Base-by-base conservation (phyloP, 2,888 invertebrate species). In the Hedya salicella region DNA sequence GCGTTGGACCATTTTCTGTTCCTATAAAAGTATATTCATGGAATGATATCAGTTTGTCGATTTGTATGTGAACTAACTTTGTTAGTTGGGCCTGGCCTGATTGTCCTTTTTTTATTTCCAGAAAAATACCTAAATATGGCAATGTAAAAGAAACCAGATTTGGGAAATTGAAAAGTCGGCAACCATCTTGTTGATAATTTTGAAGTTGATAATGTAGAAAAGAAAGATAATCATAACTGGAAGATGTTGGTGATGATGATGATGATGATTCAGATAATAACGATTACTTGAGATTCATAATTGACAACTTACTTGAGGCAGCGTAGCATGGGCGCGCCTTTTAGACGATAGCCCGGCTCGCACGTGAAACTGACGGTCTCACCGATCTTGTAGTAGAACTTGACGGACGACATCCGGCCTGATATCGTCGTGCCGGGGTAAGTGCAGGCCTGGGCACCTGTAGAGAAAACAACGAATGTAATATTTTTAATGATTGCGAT, bases 1-100 rank as follows among this genome's bases (percentile, higher is more conserved):
- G 96, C 95, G 78, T 95, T 96, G 0, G 96, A 96, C 97, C 97
- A 97, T 89, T 96, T 96, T 69, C 97, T 96, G 82, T 95, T 96
- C 77, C 95, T 95, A 82, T 44, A 4, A 46, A 9, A 8, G n/a
- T 4, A 11, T 9, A 16, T 0, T 36, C 5, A 3, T 16, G 30
- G 1, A 11, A 36, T 36, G 11, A 36, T 25, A n/a, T n/a, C n/a
- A n/a, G n/a, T n/a, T n/a, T n/a, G n/a, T n/a, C n/a, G n/a, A n/a
- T n/a, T n/a, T n/a, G n/a, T n/a, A n/a, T n/a, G n/a, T n/a, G n/a
- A n/a, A n/a, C n/a, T n/a, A n/a, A n/a, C n/a, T n/a, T n/a, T n/a
- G n/a, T n/a, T n/a, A n/a, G n/a, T n/a, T n/a, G n/a, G n/a, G n/a
- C n/a, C n/a, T n/a, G n/a, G n/a, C n/a, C n/a, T n/a, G n/a, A n/a